phyloP scores from a whole-genome alignment of 2,113 vertebrate genomes.

The Spermophilus dauricus region DNA sequence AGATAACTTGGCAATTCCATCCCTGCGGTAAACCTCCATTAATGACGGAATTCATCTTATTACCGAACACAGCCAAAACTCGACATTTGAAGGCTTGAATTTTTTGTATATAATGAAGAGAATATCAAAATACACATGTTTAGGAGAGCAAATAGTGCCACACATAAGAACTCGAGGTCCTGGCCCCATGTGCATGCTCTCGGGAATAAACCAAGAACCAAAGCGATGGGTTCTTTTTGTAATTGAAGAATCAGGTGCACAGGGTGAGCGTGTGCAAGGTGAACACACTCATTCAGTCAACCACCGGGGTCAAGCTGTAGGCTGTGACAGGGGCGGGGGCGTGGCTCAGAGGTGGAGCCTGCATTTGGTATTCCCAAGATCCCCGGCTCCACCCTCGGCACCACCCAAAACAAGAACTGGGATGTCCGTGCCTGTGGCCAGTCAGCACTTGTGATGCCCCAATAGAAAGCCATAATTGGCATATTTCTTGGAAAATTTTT shows the following conservation, averaged over 20 bases:
- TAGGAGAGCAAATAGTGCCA: not conserved
- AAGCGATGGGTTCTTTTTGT: too few relatives aligned
- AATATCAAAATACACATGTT: not conserved
- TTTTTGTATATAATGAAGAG: not conserved
- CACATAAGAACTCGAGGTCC: not conserved
- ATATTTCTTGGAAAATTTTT: not conserved
- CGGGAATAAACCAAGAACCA: not conserved
- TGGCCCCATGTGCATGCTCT: too few relatives aligned
- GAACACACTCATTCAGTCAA: rapidly evolving
- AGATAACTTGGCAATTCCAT: not conserved
- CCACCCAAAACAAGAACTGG: rapidly evolving
- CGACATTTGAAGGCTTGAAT: not conserved
- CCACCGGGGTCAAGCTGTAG: rapidly evolving
- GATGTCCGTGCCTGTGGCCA: rapidly evolving
- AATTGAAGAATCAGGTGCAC: too few relatives aligned
- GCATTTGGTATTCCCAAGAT: rapidly evolving
- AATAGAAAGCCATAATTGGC: rapidly evolving
- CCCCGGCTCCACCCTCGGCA: not conserved
- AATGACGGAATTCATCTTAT: not conserved
- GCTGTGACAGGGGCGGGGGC: not conserved
- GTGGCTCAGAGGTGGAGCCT: rapidly evolving
- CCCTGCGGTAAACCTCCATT: not conserved
- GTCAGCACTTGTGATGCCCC: rapidly evolving
- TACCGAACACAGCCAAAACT: not conserved
- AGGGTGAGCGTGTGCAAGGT: not conserved